Base-by-base conservation (phyloP, 2,797 vertebrate species). In the Semaprochilodus insignis region DNA sequence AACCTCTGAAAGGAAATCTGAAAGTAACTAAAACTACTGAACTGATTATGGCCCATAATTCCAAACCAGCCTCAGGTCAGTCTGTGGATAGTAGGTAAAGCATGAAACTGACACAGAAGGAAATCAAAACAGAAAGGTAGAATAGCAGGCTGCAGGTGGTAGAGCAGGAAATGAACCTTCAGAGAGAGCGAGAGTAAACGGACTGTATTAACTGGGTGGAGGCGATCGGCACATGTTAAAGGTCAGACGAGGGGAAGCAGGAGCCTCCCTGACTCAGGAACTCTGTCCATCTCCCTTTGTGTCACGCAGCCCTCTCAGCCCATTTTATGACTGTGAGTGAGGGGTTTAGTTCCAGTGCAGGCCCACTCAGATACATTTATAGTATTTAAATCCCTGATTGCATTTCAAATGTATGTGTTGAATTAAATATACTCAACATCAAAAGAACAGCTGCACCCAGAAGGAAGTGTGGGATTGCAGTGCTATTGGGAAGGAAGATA, bases 231-330 rank as follows among this genome's bases (percentile, higher is more conserved):
- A 75, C 82, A 85, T 85, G 85, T 86, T 60, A 88, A 83, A 82
- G 67, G 85, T 86, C 51, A 91, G 88, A 92, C 88, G 89, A 74
- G 51, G 60, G 93, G 91, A 94, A 93, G 88, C 88, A 88, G 87
- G 86, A 72, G 69, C 86, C 91, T 91, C 92, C 90, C 92, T 83
- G 57, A 36, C 86, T 81, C 89, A 81, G 73, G 59, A 83, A 81
- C 81, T 72, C 75, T 72, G 82, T 36, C 25, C 60, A 75, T 70
- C 74, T 81, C 84, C 54, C 55, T 85, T 44, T 81, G 23, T 86
- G 76, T 63, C 23, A 15, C 23, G 4, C 60, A 63, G 2, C 15
- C 14, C 23, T 63, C n/a, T 25, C n/a, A 11, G 3, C 13, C 60
- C 60, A 59, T 2, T 52, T 52, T 11, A 54, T 48, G 10, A 13